These are phyloP conservation scores for Microcebus jonahi DNA, from an alignment of 2,113 vertebrate species.

Conservation along the genomic window DNA sequence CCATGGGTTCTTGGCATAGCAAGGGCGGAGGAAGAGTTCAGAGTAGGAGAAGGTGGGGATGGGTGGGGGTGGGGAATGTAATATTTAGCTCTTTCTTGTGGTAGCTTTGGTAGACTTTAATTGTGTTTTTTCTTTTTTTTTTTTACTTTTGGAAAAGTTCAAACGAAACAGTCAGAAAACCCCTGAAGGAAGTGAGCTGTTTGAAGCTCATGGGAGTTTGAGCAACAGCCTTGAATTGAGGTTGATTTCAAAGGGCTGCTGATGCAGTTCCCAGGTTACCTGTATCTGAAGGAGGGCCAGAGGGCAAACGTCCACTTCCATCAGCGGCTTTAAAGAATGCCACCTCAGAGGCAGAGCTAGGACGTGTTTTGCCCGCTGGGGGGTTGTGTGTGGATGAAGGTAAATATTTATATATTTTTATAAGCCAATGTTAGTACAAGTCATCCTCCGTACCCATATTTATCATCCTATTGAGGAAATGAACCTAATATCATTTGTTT, in stretches of 20 bases:
- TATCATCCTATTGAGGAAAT: constrained; percentile 38
- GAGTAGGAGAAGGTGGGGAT: neutral
- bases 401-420: constrained; percentile 77
- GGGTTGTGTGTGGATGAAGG: neutral
- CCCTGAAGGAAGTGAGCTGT: neutral
- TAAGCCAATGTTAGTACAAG: constrained; percentile 25
- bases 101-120: constrained; percentile 6
- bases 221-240: neutral
- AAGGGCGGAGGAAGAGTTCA: neutral
- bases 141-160: neutral
- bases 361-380: neutral
- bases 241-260: neutral
- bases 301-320: neutral
- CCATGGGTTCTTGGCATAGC: neutral
- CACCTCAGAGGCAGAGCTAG: neutral
- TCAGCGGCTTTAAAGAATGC: neutral
- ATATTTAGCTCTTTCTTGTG: constrained; percentile 9
- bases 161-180: constrained; percentile 25
- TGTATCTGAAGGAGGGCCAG: neutral
- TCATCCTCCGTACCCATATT: neutral
- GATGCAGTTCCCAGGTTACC: neutral
- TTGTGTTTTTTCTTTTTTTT: neutral
- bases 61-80: neutral
- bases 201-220: neutral
- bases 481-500: neutral